Conservation (phyloP, 92 coral and sea anemone species). For the Parazoanthus swiftii region DNA sequence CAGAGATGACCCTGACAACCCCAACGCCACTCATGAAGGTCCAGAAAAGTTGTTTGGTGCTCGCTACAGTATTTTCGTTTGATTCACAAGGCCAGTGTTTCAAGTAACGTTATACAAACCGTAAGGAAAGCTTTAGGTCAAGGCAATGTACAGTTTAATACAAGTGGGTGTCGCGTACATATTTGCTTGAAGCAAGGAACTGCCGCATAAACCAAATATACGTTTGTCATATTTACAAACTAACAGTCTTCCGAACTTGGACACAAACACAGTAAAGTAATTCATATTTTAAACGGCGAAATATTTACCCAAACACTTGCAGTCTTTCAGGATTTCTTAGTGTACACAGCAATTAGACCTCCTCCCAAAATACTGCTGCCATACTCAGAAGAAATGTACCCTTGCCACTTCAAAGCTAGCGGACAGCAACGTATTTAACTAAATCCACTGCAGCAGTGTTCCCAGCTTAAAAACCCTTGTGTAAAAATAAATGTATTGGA, state of each 20-base stretch:
- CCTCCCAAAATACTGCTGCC: neutral
- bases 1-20: neutral
- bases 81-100: neutral
- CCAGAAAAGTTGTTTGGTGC: neutral
- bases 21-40: neutral
- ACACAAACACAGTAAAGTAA: neutral
- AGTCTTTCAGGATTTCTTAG: neutral
- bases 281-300: neutral
- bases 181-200: neutral
- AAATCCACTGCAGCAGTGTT: too few relatives aligned
- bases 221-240: neutral
- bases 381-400: too few relatives aligned
- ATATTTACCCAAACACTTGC: neutral
- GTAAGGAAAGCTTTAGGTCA: neutral
- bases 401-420: too few relatives aligned
- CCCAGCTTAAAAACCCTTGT: too few relatives aligned
- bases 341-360: neutral
- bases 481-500: too few relatives aligned
- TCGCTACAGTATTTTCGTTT: neutral
- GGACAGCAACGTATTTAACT: too few relatives aligned
- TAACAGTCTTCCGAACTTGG: neutral
- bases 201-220: neutral
- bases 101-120: neutral
- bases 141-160: neutral
- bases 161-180: neutral